Conservation (phyloP, 2,888 invertebrate genomes). For the Neocrepidodera transversa region DNA sequence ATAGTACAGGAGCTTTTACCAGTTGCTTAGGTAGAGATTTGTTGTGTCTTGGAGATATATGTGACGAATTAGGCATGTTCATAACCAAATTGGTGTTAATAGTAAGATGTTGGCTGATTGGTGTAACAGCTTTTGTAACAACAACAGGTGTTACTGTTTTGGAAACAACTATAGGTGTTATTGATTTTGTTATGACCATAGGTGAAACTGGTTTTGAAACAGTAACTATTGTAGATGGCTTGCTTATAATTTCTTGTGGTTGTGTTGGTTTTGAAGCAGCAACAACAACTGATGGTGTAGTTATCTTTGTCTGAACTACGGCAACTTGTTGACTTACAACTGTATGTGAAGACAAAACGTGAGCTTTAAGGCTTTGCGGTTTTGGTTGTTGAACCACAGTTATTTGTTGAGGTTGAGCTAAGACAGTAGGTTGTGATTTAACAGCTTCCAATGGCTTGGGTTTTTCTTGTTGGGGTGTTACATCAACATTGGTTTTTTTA, state of each 20-base stretch:
- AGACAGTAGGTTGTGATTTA: constrained; percentile 32
- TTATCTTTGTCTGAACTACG: constrained; percentile 26
- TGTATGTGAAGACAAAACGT: constrained; percentile 66
- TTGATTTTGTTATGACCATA: constrained; percentile 20
- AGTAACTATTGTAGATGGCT: constrained; percentile 34
- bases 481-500: neutral
- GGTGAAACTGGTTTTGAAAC: constrained; percentile 20
- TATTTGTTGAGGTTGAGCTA: constrained; percentile 42
- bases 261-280: constrained; percentile 13
- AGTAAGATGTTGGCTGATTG: constrained; percentile 54
- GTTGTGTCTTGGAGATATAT: constrained; percentile 52
- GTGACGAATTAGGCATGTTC: constrained; percentile 47
- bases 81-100: constrained; percentile 53
- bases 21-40: constrained; percentile 43
- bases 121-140: constrained; percentile 37
- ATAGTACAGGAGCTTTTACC: constrained; percentile 46
- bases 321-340: constrained; percentile 46
- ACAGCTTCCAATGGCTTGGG: constrained; percentile 27
- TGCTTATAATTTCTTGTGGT: constrained; percentile 19
- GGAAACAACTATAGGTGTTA: constrained; percentile 18
- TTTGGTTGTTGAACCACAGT: constrained; percentile 52
- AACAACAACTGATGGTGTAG: constrained; percentile 3
- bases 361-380: constrained; percentile 69
- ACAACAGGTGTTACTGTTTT: constrained; percentile 24
- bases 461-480: neutral